Base-by-base conservation (phyloP, 2,797 vertebrate species). In the Tympanoctomys barrerae region DNA sequence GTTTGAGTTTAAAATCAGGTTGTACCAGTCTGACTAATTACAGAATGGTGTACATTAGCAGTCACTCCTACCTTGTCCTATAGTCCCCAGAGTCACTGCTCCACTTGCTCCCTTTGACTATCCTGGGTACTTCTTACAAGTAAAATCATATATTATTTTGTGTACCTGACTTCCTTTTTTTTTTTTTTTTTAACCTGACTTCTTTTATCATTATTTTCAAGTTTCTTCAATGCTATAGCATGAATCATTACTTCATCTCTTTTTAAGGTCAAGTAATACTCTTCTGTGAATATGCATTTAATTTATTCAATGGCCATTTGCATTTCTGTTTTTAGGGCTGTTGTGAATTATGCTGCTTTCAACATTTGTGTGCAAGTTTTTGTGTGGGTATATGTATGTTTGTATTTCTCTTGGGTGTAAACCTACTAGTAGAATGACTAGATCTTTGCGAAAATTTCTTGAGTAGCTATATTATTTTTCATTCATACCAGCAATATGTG, bases 201-300 rank as follows among this genome's bases (percentile, higher is more conserved):
- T 21, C 91, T 73, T 71, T 78, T 78, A 66, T 28, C 28, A 12
- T 71, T 83, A 19, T 79, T 87, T 96, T 75, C 39, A 87, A 59
- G 1, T n/a, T 52, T 42, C 70, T 73, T 73, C 22, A 42, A 11
- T 73, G 70, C 22, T 13, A 3, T 73, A 73, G 36, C 36, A 24
- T 73, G 36, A 90, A 64, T 87, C n/a, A 83, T 14, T 42, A 49
- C 42, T 61, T 86, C 68, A 33, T 77, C 87, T 31, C 46, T 66
- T 94, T 94, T 81, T n/a, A n/a, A 64, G 36, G 26, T 36, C 46
- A 16, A 18, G 49, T 85, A 77, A 52, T 46, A 33, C 16, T 68
- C 13, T 78, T 66, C 24, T 19, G 0, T 79, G 7, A 2, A 33
- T 71, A 39, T 7, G 14, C n/a, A 26, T 31, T 90, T 86, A 42